A percentile compares a stretch with the other conserved stretches of the same genome.
phyloP scores from a whole-genome alignment of 2,888 invertebrate species.

The Anorthoa munda region DNA sequence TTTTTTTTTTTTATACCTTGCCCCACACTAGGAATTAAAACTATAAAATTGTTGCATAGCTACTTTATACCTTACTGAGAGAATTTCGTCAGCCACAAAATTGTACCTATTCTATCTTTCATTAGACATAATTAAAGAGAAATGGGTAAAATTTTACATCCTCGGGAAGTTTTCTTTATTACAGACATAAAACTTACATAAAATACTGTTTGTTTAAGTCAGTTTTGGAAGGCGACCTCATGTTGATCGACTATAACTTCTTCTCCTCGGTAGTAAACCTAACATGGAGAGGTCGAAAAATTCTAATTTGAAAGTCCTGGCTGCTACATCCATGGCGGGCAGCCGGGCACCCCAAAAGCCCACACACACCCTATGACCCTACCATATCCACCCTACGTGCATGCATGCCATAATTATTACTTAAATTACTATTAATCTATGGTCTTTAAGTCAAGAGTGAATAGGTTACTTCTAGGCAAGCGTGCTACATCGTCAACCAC shows the following conservation, averaged over 20 bases:
- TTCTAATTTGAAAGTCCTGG: constrained; percentile 86
- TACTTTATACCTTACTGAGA: constrained; percentile 16
- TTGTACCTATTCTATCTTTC: neutral
- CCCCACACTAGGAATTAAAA: too few species aligned
- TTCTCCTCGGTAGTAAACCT: constrained; percentile 85
- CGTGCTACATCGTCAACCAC: too few species aligned
- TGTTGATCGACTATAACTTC: constrained; percentile 88
- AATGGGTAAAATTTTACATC: constrained; percentile 68
- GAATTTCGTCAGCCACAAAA: constrained; percentile 16
- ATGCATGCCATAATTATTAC: constrained; percentile 25
- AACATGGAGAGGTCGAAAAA: constrained; percentile 90
- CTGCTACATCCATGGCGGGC: constrained; percentile 62
- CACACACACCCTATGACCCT: too few species aligned
- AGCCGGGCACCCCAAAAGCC: constrained; percentile 66
- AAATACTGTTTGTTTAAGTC: constrained; percentile 88
- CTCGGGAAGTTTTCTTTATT: constrained; percentile 81
- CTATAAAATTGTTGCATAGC: neutral
- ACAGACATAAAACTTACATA: constrained; percentile 85
- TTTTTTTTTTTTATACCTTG: too few species aligned
- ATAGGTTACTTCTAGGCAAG: too few species aligned
- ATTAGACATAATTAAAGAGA: constrained; percentile 59
- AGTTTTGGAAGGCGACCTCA: constrained; percentile 89
- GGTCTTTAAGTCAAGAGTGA: too few species aligned
- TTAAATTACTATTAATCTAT: too few species aligned
- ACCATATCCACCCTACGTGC: too few species aligned